Percentiles rank a stretch among this genome's conserved stretches.
Evolutionary conservation across 1,140 invertebrate species (phyloP).

Genomic region (Temnothorax curvispinosus): DNA sequence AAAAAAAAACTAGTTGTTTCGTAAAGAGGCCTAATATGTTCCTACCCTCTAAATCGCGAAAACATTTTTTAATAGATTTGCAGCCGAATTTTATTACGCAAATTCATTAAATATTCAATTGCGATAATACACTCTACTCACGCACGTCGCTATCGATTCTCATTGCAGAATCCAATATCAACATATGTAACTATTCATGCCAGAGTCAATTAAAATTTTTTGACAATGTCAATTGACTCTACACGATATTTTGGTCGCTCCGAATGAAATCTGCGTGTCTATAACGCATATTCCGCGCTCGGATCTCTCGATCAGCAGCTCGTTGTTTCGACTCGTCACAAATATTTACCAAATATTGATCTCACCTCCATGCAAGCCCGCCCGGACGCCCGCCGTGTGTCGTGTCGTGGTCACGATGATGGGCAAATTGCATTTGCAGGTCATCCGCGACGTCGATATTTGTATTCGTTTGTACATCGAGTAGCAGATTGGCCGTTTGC

Average conservation of each 20-base stretch:
- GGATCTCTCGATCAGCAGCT: conserved; percentile 40
- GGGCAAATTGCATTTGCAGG: conserved; percentile 74
- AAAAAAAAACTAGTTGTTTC: neutral
- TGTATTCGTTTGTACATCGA: conserved; percentile 72
- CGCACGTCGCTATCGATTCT: neutral
- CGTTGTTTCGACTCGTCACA: conserved; percentile 74
- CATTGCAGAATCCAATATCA: neutral
- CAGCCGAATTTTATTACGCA: neutral
- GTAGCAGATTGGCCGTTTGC: conserved; percentile 70
- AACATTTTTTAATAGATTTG: neutral
- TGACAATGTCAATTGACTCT: conserved; percentile 1
- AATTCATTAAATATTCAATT: neutral
- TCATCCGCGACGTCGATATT: conserved; percentile 70
- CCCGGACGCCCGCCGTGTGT: conserved; percentile 32
- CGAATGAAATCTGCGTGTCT: conserved; percentile 54
- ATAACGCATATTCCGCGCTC: conserved; percentile 62
- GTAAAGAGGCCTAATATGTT: neutral
- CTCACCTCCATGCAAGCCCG: conserved; percentile 4
- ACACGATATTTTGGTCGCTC: conserved; percentile 53
- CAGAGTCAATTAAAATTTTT: conserved; percentile 33
- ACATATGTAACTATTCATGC: neutral
- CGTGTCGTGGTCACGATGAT: conserved; percentile 59
- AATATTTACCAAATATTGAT: conserved; percentile 78
- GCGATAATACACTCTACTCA: neutral
- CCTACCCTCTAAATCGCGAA: neutral